Percentiles rank a stretch among this genome's conserved stretches.
phyloP scores from a whole-genome alignment of 64 coral and sea anemone genomes.

The Pachyseris speciosa region DNA sequence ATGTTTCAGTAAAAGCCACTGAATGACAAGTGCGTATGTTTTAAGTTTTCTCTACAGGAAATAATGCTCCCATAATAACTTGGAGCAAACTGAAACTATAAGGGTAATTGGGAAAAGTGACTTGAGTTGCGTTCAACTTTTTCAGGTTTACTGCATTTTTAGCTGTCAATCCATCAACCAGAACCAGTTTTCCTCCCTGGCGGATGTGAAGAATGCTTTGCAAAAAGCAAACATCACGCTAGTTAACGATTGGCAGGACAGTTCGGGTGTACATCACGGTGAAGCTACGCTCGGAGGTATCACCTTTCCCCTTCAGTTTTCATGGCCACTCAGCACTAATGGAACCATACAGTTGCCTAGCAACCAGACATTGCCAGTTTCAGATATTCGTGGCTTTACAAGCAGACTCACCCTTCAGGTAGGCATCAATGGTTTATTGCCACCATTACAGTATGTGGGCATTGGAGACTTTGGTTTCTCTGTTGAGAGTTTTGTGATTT shows the following conservation, averaged over 20 bases:
- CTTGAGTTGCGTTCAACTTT: neutral
- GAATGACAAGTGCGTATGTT: no score
- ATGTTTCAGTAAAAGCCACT: no score
- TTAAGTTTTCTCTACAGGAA: no score
- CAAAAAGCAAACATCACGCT: conserved; percentile 17
- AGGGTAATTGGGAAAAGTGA: neutral
- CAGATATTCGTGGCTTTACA: conserved; percentile 45
- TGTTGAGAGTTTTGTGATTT: conserved; percentile 18
- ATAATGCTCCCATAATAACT: no score
- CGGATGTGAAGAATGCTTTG: neutral
- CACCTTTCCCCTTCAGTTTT: conserved; percentile 59
- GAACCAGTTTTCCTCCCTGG: neutral
- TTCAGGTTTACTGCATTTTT: neutral
- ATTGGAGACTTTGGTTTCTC: conserved; percentile 78
- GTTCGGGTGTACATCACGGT: conserved; percentile 17
- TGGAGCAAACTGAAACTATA: neutral
- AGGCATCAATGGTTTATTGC: conserved; percentile 47
- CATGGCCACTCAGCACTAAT: conserved; percentile 64
- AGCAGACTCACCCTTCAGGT: conserved; percentile 52
- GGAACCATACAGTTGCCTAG: conserved; percentile 29
- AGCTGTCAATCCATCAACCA: neutral
- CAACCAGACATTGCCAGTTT: conserved; percentile 39
- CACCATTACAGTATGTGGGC: conserved; percentile 42
- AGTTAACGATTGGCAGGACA: neutral
- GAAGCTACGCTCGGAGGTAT: conserved; percentile 46